Conservation (phyloP, 2,888 invertebrate genomes). For the Troides helena region DNA sequence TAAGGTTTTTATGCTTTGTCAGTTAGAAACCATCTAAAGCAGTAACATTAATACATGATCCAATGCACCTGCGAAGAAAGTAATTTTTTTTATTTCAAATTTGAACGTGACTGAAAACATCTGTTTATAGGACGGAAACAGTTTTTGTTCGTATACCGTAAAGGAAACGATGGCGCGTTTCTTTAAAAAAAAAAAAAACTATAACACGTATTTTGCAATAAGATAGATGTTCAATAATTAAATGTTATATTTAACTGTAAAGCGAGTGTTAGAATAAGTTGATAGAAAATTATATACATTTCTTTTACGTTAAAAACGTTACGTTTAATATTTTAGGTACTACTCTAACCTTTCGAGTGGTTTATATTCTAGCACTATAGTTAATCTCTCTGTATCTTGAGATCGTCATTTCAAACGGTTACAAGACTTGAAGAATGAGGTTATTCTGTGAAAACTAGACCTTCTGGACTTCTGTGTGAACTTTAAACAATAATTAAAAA, state of each 20-base stretch:
- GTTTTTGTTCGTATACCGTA: constrained; percentile 61
- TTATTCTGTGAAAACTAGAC: no score
- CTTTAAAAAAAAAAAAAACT: background rate
- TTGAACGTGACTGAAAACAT: constrained; percentile 42
- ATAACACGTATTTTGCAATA: background rate
- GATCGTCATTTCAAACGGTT: no score
- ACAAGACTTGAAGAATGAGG: no score
- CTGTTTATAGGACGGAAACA: constrained; percentile 62
- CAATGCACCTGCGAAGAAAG: constrained; percentile 33
- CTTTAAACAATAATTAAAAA: no score
- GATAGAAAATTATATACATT: no score
- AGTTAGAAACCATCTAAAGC: background rate
- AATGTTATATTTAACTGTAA: background rate
- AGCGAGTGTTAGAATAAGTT: background rate
- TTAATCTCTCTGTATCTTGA: no score
- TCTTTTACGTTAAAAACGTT: no score
- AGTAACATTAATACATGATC: constrained; percentile 10
- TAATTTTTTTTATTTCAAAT: constrained; percentile 37
- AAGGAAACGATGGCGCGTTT: constrained; percentile 36
- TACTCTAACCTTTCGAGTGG: no score
- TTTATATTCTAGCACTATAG: no score
- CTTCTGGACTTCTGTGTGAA: no score
- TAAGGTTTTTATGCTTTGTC: background rate
- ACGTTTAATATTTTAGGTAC: no score
- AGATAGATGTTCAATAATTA: background rate